Evolutionary conservation across 2,888 invertebrate genomes (phyloP), one percentile per base, ranked within the genome.

Genomic region (Polyommatus iphigenia): DNA sequence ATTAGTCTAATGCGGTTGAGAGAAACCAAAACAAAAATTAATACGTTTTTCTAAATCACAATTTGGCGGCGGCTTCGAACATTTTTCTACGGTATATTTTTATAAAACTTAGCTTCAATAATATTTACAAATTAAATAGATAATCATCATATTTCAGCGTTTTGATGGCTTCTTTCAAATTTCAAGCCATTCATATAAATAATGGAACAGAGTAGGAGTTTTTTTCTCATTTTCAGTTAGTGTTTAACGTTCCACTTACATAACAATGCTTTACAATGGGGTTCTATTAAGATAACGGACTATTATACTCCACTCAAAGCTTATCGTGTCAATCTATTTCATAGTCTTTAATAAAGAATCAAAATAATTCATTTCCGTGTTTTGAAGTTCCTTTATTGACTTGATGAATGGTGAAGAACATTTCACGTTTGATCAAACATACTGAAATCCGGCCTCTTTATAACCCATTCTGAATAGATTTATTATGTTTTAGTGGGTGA

Each of bases 361-460:
- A 73, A 72, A 79, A 76, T 54, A 77, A 73, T 54, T 50, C 76
- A 57, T 72, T 87, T 88, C 89, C 92, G 91, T 89, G 83, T 87
- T 83, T 87, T 91, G 86, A 85, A 87, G 90, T 88, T 91, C 91
- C 85, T 78, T 83, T 80, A 85, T 81, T 83, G 84, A 84, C 85
- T 79, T 90, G 90, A 91, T 91, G 92, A 92, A 93, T 92, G 90
- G 88, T 78, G 86, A 84, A 85, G 86, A 13, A 87, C 86, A 85
- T 29, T 62, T 85, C 85, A 83, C 86, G 89, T 92, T 92, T 92
- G 93, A 93, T 91, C 91, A 67, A 15, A 67, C 29, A 67, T 32
- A 32, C 29, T 67, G 18, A 67, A 32, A 67, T 67, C 67, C 67
- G 67, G 67, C 67, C 62, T 67, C 67, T 29, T 29, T 32, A 67